A percentile compares a stretch with the other conserved stretches of the same genome.
These are phyloP conservation scores for Strix uralensis DNA, from an alignment of 2,113 vertebrate genomes.

Conservation along the genomic window DNA sequence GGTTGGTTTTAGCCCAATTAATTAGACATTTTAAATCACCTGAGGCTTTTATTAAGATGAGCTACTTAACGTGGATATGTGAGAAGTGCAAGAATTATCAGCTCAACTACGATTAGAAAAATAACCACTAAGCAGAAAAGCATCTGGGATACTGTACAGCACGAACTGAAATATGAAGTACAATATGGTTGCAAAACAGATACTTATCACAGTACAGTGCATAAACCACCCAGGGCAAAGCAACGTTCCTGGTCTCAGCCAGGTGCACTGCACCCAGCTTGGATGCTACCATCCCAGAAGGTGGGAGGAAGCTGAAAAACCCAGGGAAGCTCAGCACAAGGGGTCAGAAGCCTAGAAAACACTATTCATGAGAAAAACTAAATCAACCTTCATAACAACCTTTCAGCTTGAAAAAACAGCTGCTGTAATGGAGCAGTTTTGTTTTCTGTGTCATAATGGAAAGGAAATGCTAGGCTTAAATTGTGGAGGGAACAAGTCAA, in stretches of 20 bases:
- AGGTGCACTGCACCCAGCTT: not conserved
- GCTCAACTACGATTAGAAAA: not conserved
- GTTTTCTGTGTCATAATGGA: not conserved
- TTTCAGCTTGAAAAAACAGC: not conserved
- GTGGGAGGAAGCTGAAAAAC: not conserved
- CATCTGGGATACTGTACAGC: not conserved
- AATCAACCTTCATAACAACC: not conserved
- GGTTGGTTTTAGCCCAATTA: not conserved
- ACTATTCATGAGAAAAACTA: not conserved
- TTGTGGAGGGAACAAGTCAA: not conserved
- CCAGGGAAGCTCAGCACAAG: not conserved
- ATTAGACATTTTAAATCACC: conserved; percentile 10
- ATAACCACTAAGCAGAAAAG: not conserved
- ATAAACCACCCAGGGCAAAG: not conserved
- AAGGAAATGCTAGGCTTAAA: not conserved
- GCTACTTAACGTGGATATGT: not conserved
- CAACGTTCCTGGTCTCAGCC: not conserved
- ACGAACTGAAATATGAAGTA: not conserved
- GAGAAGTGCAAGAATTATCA: not conserved
- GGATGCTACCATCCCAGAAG: not conserved
- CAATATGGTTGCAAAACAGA: not conserved
- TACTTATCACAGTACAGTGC: not conserved
- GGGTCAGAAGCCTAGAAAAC: not conserved
- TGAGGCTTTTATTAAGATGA: not conserved
- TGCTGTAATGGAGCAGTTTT: not conserved